phyloP scores from a whole-genome alignment of 2,113 vertebrate genomes.

The Syrmaticus mikado region DNA sequence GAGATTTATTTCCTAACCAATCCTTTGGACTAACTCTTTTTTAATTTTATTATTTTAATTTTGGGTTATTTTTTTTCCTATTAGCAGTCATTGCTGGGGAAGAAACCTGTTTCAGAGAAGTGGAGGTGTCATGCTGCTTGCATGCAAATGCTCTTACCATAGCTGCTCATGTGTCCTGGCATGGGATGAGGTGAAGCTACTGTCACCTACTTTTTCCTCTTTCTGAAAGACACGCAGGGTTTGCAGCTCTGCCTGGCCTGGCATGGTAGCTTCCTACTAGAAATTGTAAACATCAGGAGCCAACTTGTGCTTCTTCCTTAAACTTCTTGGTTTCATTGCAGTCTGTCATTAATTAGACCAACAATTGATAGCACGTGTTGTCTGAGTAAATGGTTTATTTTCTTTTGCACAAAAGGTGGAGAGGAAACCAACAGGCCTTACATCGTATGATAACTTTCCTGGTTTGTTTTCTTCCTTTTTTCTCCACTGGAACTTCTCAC shows the following conservation, averaged over 20 bases:
- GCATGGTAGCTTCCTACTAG: conserved; percentile 74
- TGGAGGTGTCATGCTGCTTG: neutral
- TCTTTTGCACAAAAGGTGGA: conserved; percentile 80
- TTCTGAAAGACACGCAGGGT: neutral
- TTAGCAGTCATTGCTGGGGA: neutral
- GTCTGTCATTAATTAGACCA: conserved; percentile 82
- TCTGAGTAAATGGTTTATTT: conserved; percentile 72
- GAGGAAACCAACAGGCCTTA: conserved; percentile 83
- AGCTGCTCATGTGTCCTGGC: neutral
- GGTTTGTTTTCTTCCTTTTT: conserved; percentile 52
- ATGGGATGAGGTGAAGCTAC: neutral
- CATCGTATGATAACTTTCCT: conserved; percentile 70
- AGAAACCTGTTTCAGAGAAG: neutral
- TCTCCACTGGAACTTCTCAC: neutral
- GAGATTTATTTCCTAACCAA: neutral
- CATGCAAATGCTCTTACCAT: neutral
- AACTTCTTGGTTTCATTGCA: neutral
- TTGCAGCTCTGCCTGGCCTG: conserved; percentile 74
- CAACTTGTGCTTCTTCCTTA: conserved; percentile 33
- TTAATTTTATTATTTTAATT: too few relatives aligned
- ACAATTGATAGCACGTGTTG: conserved; percentile 86
- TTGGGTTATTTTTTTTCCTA: neutral
- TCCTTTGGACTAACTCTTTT: neutral
- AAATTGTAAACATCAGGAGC: conserved; percentile 76
- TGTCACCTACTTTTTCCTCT: neutral